phyloP scores from a whole-genome alignment of 1,140 invertebrate species.

The Drosophila teissieri region DNA sequence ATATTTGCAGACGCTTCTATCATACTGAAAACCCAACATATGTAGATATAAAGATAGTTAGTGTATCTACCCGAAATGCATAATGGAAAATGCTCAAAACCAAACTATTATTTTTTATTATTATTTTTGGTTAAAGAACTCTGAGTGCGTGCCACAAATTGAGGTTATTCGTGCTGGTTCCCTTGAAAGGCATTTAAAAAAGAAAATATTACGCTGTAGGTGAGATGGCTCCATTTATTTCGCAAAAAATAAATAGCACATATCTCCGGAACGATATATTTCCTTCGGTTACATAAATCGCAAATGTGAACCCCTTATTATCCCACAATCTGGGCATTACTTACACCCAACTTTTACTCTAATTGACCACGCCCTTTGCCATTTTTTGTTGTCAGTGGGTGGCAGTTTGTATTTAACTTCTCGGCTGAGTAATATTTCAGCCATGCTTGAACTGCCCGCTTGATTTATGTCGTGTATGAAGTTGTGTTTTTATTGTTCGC shows the following conservation, averaged over 20 bases:
- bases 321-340: slow-evolving; percentile 26
- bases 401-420: slow-evolving; percentile 32
- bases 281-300: slow-evolving; percentile 14
- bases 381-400: slow-evolving; percentile 2
- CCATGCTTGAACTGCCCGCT: slow-evolving; percentile 29
- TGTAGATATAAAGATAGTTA: not conserved
- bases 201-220: not conserved
- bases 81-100: not conserved
- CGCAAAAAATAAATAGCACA: not conserved
- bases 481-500: slow-evolving; percentile 46
- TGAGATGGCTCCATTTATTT: slow-evolving; percentile 8
- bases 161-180: slow-evolving; percentile 19
- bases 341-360: slow-evolving; percentile 28
- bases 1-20: no score
- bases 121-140: slow-evolving; percentile 2
- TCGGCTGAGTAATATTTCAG: slow-evolving; percentile 26
- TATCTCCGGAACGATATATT: slow-evolving; percentile 27
- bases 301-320: slow-evolving; percentile 15
- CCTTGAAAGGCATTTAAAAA: slow-evolving; percentile 14
- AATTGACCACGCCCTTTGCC: slow-evolving; percentile 34
- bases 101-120: not conserved
- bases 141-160: slow-evolving; percentile 20
- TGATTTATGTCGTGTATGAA: slow-evolving; percentile 58
- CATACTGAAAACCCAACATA: not conserved
- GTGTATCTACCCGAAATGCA: not conserved